Conservation (phyloP, 2,888 invertebrate genomes). For the Melangyna quadrimaculata region DNA sequence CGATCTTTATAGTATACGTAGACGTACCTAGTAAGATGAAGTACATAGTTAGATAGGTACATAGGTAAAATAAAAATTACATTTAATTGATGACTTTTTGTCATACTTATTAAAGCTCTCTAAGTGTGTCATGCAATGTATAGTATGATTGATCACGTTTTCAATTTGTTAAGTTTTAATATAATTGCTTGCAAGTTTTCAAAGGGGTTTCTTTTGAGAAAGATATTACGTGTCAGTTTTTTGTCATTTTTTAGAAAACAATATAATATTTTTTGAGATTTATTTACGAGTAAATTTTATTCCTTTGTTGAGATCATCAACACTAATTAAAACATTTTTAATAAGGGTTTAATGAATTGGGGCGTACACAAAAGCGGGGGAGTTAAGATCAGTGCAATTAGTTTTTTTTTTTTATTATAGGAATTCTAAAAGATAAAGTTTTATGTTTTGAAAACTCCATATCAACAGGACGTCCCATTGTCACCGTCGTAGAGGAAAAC, state of each 20-base stretch:
- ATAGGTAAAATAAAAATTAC: slow-evolving; percentile 32
- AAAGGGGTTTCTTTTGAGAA: background rate
- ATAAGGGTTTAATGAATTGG: too few relatives aligned
- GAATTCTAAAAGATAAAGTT: too few relatives aligned
- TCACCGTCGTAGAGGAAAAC: too few relatives aligned
- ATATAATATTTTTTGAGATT: too few relatives aligned
- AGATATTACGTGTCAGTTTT: background rate
- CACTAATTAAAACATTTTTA: too few relatives aligned
- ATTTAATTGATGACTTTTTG: slow-evolving; percentile 56
- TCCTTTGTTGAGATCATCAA: background rate
- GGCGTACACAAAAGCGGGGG: too few relatives aligned
- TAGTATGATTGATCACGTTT: slow-evolving; percentile 1
- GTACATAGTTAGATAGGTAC: background rate
- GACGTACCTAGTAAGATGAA: too few relatives aligned
- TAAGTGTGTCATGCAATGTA: slow-evolving; percentile 23
- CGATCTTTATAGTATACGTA: background rate
- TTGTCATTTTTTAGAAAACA: background rate
- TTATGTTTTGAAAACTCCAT: too few relatives aligned
- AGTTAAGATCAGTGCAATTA: too few relatives aligned
- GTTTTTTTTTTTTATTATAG: too few relatives aligned
- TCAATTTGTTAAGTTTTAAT: background rate
- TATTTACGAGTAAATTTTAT: background rate
- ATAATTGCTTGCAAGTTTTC: background rate
- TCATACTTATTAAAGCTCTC: background rate
- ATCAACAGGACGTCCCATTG: too few relatives aligned